Evolutionary conservation across 2,113 vertebrate species (phyloP).

Genomic region (Bos indicus): DNA sequence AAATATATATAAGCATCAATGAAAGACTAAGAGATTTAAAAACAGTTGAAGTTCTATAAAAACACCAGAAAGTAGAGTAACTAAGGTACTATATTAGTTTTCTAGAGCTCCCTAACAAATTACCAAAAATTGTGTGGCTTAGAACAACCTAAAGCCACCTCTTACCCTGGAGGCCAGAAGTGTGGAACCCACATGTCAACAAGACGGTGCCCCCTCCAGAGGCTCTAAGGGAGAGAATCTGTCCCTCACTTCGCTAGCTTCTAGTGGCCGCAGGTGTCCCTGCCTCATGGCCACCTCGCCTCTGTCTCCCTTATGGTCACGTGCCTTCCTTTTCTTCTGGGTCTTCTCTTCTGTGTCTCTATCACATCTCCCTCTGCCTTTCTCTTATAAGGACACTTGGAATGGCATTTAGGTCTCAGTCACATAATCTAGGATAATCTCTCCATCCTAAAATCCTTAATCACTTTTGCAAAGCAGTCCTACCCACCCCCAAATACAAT

Average conservation of each 20-base stretch:
- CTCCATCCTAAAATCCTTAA: not conserved
- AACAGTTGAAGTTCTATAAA: not conserved
- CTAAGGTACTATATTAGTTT: not conserved
- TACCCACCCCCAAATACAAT: not conserved
- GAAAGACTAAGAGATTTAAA: not conserved
- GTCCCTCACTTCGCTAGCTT: not conserved
- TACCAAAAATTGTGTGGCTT: not conserved
- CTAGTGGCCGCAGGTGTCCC: not conserved
- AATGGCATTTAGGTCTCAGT: not conserved
- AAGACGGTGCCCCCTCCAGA: not conserved
- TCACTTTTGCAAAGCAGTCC: not conserved
- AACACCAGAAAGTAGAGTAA: not conserved
- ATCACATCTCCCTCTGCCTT: not conserved
- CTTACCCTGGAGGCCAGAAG: not conserved
- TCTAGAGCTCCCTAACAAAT: not conserved
- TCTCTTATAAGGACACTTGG: not conserved
- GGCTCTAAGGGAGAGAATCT: not conserved
- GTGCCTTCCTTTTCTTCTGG: not conserved
- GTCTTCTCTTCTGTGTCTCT: not conserved
- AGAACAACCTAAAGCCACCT: not conserved
- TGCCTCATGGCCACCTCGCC: not conserved
- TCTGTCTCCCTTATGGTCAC: accelerated
- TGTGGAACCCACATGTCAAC: not conserved
- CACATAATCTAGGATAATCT: not conserved
- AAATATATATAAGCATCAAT: not conserved